Evolutionary conservation across 2,113 vertebrate species (phyloP).

Genomic region (Vicugna pacos): DNA sequence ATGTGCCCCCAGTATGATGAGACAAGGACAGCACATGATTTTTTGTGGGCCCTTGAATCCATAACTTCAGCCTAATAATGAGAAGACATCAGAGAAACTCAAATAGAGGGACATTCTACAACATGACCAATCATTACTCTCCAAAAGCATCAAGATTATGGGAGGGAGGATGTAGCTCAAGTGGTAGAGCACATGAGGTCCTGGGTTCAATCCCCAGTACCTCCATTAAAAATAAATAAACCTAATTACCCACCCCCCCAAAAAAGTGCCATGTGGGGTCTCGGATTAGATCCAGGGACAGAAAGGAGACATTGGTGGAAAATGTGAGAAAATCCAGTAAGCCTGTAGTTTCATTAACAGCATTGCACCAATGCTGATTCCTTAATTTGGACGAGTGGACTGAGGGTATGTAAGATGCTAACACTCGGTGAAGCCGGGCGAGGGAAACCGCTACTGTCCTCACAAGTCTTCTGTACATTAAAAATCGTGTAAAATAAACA

Average conservation of each 20-base stretch:
- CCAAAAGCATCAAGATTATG: not conserved
- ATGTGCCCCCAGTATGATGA: rapidly evolving
- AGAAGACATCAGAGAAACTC: not conserved
- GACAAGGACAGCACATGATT: not conserved
- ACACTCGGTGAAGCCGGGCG: rapidly evolving
- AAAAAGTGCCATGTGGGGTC: no score
- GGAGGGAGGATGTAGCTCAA: no score
- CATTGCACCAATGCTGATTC: rapidly evolving
- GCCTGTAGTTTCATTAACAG: not conserved
- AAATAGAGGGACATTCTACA: rapidly evolving
- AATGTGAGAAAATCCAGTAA: not conserved
- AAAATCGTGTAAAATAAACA: not conserved
- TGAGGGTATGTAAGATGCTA: rapidly evolving
- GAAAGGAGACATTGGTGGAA: not conserved
- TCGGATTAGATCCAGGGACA: not conserved
- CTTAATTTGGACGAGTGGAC: not conserved
- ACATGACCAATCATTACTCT: no score
- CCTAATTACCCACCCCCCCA: no score
- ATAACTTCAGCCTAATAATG: no score
- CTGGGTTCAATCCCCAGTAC: no score
- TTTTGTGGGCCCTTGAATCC: rapidly evolving
- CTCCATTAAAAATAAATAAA: no score
- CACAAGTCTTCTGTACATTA: no score
- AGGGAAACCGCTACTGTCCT: rapidly evolving
- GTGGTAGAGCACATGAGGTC: no score